These are phyloP conservation scores for Orestias chungarensis DNA, from an alignment of 2,797 vertebrate genomes.

Conservation along the genomic window DNA sequence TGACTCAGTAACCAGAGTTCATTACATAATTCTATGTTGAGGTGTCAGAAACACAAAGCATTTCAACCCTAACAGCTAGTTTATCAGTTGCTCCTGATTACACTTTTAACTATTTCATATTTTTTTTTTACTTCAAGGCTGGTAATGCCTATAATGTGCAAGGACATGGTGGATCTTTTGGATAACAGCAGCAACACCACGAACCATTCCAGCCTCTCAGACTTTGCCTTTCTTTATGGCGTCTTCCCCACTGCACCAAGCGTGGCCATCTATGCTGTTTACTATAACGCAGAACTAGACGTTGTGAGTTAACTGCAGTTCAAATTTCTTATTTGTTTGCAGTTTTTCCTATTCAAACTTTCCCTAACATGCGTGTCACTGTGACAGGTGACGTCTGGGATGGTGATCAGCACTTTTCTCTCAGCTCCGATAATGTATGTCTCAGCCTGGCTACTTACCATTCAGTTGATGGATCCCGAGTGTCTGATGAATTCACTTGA, in stretches of 20 bases:
- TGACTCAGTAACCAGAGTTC: conserved; percentile 52
- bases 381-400: conserved; percentile 91
- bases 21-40: conserved; percentile 14
- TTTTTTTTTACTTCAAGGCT: conserved; percentile 76
- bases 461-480: conserved; percentile 89
- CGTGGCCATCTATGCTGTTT: conserved; percentile 95
- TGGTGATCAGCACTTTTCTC: conserved; percentile 97
- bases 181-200: conserved; percentile 78
- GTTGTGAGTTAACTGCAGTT: conserved; percentile 86
- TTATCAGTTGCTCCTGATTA: conserved; percentile 7
- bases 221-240: conserved; percentile 97
- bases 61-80: conserved; percentile 5
- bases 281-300: conserved; percentile 96
- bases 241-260: conserved; percentile 96
- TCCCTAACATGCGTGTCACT: neutral
- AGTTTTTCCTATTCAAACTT: neutral
- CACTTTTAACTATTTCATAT: conserved; percentile 9
- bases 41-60: neutral
- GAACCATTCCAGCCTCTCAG: conserved; percentile 94
- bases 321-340: neutral
- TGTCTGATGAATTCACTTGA: conserved; percentile 86
- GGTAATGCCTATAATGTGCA: conserved; percentile 93
- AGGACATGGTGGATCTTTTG: conserved; percentile 94
- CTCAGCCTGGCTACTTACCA: conserved; percentile 94
- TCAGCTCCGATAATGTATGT: conserved; percentile 98